phyloP scores from a whole-genome alignment of 2,888 invertebrate species.

The Philereme vetulata region DNA sequence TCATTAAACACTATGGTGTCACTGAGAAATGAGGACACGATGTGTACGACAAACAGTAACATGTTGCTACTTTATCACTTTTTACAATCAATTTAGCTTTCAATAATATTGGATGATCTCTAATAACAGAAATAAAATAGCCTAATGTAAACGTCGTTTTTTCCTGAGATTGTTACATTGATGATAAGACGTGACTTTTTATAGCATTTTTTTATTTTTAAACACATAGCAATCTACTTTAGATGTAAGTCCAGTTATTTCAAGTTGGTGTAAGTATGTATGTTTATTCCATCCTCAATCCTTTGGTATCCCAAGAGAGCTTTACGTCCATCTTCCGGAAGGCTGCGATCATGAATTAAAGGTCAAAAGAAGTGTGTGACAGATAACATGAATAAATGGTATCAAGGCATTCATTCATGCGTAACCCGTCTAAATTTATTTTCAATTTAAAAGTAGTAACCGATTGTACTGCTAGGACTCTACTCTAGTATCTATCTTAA shows the following conservation, averaged over 20 bases:
- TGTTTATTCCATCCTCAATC: constrained; percentile 8
- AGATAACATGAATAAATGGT: constrained; percentile 11
- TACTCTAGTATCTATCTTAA: too few species aligned
- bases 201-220: too few species aligned
- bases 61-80: background rate
- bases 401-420: constrained; percentile 1
- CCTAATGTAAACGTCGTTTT: background rate
- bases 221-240: background rate
- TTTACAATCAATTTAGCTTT: constrained; percentile 3
- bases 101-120: background rate
- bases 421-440: background rate
- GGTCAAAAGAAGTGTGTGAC: constrained; percentile 10
- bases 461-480: too few species aligned
- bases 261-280: too few species aligned
- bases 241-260: background rate
- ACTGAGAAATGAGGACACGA: constrained; percentile 17
- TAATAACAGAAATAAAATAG: background rate
- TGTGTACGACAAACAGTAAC: constrained; percentile 7
- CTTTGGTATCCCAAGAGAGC: constrained; percentile 14
- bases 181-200: background rate
- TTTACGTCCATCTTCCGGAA: constrained; percentile 5
- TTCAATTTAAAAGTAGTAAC: too few species aligned
- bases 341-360: constrained; percentile 4
- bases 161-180: background rate
- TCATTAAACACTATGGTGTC: constrained; percentile 21